These are phyloP conservation scores for Oceanites oceanicus DNA, from an alignment of 2,113 vertebrate genomes.

Conservation along the genomic window DNA sequence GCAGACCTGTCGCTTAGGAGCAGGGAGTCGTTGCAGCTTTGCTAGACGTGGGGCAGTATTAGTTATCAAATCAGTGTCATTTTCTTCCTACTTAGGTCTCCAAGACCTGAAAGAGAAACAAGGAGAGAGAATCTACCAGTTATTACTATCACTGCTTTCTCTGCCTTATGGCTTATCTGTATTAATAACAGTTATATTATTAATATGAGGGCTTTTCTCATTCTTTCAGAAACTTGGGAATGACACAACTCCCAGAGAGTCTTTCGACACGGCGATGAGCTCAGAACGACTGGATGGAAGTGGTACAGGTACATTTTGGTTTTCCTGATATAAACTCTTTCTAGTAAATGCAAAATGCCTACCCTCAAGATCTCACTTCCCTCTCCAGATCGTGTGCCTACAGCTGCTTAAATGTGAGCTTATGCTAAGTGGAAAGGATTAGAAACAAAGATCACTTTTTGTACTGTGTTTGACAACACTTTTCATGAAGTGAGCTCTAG, in stretches of 20 bases:
- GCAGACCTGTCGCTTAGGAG: neutral
- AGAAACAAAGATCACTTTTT: neutral
- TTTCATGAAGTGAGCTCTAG: neutral
- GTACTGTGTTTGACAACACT: neutral
- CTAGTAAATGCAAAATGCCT: neutral
- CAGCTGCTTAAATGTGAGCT: neutral
- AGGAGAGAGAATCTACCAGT: neutral
- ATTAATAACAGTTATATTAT: neutral
- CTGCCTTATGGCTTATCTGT: neutral
- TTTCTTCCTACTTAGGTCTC: neutral
- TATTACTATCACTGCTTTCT: neutral
- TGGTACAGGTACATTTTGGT: conserved; percentile 75
- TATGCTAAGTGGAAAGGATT: neutral
- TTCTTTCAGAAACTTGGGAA: conserved; percentile 77
- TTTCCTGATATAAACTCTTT: neutral
- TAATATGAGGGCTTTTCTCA: neutral
- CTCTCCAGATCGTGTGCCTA: neutral
- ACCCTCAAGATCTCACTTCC: neutral
- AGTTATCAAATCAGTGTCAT: neutral
- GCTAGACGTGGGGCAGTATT: neutral
- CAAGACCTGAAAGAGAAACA: neutral
- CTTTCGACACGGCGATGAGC: conserved; percentile 61
- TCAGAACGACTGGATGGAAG: conserved; percentile 83
- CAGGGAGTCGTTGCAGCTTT: neutral
- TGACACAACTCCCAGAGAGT: conserved; percentile 67